A percentile compares a stretch with the other conserved stretches of the same genome.
Conservation (phyloP, 2,888 invertebrate genomes). For the Zele albiditarsus region DNA sequence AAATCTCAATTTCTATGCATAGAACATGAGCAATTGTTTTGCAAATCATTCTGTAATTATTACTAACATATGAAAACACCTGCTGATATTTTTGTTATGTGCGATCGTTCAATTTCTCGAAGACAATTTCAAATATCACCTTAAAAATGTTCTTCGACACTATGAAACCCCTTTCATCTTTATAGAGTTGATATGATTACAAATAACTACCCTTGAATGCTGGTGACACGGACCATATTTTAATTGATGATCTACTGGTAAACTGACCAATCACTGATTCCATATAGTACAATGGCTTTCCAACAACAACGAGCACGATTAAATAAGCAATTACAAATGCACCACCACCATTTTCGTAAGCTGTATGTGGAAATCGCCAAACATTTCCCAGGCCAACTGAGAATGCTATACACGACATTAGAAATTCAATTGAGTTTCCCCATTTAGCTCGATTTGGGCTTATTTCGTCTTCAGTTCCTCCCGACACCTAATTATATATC, state of each 20-base stretch:
- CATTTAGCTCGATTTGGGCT: slow-evolving; percentile 71
- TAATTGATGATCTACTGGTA: slow-evolving; percentile 84
- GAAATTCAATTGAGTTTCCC: slow-evolving; percentile 77
- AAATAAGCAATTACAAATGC: slow-evolving; percentile 81
- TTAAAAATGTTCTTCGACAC: too few species aligned
- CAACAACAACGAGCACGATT: slow-evolving; percentile 79
- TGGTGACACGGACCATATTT: slow-evolving; percentile 81
- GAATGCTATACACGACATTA: slow-evolving; percentile 79
- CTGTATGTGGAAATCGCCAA: slow-evolving; percentile 80
- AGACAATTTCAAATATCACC: too few species aligned
- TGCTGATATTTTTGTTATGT: too few species aligned
- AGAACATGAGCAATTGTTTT: too few species aligned
- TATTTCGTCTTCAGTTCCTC: slow-evolving; percentile 19
- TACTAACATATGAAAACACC: too few species aligned
- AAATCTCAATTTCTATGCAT: too few species aligned
- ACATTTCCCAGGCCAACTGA: slow-evolving; percentile 81
- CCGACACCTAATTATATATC: background rate
- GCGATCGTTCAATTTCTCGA: too few species aligned
- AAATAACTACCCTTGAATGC: slow-evolving; percentile 81
- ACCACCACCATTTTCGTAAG: slow-evolving; percentile 80
- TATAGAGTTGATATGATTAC: too few species aligned
- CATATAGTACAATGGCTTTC: slow-evolving; percentile 88
- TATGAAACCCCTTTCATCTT: too few species aligned
- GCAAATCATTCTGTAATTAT: too few species aligned
- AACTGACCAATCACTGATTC: slow-evolving; percentile 91